A percentile compares a stretch with the other conserved stretches of the same genome.
Evolutionary conservation across 2,113 vertebrate genomes (phyloP).

Genomic region (Tylochromis polylepis): DNA sequence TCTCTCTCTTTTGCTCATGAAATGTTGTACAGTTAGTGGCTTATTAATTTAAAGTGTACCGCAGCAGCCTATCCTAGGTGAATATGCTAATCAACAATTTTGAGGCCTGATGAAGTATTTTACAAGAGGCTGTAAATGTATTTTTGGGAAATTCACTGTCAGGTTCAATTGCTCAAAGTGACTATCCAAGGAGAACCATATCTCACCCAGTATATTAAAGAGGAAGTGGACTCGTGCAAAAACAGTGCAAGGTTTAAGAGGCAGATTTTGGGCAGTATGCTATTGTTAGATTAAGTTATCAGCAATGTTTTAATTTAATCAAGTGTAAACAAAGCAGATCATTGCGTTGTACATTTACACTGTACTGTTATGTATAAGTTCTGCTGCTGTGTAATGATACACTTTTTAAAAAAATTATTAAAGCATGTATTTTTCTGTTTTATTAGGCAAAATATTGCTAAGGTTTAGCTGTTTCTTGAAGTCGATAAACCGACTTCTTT

Average conservation of each 20-base stretch:
- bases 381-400: too few relatives aligned
- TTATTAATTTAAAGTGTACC: slow-evolving; percentile 68
- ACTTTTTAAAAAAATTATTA: too few relatives aligned
- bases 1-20: slow-evolving; percentile 20
- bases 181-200: slow-evolving; percentile 38
- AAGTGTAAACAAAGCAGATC: background rate
- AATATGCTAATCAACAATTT: slow-evolving; percentile 72
- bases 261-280: background rate
- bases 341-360: background rate
- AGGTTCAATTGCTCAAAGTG: slow-evolving; percentile 62
- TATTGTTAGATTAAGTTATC: background rate
- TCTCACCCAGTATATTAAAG: slow-evolving; percentile 36
- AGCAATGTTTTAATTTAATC: background rate
- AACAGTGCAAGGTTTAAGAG: slow-evolving; percentile 7
- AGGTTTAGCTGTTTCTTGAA: background rate
- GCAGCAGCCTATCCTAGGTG: slow-evolving; percentile 44
- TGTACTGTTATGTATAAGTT: background rate
- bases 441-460: background rate
- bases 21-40: slow-evolving; percentile 59
- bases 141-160: slow-evolving; percentile 61
- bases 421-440: background rate
- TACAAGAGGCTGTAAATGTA: slow-evolving; percentile 59
- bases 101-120: slow-evolving; percentile 63
- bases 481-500: background rate
- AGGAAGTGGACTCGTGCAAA: slow-evolving; percentile 17